These are phyloP conservation scores for Nipponia nippon DNA, from an alignment of 2,113 vertebrate genomes.

Conservation along the genomic window DNA sequence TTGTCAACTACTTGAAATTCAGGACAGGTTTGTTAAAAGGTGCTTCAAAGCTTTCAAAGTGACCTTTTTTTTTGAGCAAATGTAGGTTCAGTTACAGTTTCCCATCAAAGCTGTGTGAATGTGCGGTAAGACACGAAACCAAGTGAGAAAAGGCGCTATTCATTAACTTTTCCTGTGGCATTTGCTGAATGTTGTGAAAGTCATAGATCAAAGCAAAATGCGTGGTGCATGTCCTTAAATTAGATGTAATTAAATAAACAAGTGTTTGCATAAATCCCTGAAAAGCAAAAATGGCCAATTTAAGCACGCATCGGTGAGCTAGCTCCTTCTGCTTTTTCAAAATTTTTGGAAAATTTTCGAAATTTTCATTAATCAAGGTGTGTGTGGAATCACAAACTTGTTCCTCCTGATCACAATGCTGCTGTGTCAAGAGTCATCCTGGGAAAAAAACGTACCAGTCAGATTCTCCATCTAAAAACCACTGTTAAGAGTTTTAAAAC, in stretches of 20 bases:
- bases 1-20: slow-evolving; percentile 29
- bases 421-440: not conserved
- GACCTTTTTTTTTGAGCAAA: not conserved
- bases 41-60: not conserved
- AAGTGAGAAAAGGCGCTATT: not conserved
- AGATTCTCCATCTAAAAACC: not conserved
- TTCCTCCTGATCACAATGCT: not conserved
- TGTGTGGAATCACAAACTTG: not conserved
- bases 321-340: not conserved
- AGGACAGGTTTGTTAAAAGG: slow-evolving; percentile 21
- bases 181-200: slow-evolving; percentile 9
- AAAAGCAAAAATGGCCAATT: not conserved
- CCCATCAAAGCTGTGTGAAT: not conserved
- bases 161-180: not conserved
- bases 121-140: not conserved
- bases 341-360: not conserved
- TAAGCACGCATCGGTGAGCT: not conserved
- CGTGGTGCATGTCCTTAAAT: not conserved
- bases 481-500: not conserved
- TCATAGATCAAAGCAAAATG: not conserved
- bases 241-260: slow-evolving; percentile 13
- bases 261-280: slow-evolving; percentile 18
- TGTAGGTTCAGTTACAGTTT: not conserved
- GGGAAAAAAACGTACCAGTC: not conserved
- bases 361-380: not conserved